Percentiles rank a stretch among this genome's conserved stretches.
These are phyloP conservation scores for Sinopyrophorus schimmeli DNA, from an alignment of 2,888 invertebrate genomes.

Conservation along the genomic window DNA sequence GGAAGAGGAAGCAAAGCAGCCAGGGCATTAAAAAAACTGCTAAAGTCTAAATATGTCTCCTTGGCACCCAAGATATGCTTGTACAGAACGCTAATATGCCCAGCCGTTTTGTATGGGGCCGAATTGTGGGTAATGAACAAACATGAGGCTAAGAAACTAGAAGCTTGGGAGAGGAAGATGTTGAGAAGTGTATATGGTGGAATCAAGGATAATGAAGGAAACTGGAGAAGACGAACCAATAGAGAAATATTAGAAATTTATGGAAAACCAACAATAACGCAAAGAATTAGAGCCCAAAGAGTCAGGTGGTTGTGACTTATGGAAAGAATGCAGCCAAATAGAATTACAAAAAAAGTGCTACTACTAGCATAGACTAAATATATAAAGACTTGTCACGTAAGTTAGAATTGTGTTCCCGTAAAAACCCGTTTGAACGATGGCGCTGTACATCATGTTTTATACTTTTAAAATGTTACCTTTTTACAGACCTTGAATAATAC, in stretches of 20 bases:
- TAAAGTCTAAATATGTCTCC: slow-evolving; percentile 10
- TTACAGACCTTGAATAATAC: too few relatives aligned
- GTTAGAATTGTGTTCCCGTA: too few relatives aligned
- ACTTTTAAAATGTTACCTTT: too few relatives aligned
- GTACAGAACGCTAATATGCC: slow-evolving; percentile 8
- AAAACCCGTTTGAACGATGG: too few relatives aligned
- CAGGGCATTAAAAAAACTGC: too few relatives aligned
- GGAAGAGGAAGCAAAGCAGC: not conserved
- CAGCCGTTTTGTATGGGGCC: slow-evolving; percentile 6
- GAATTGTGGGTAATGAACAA: slow-evolving; percentile 16
- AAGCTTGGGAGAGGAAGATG: slow-evolving; percentile 18
- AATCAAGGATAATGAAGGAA: slow-evolving; percentile 8
- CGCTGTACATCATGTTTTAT: too few relatives aligned
- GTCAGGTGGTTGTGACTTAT: slow-evolving; percentile 11
- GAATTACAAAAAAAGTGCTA: slow-evolving; percentile 3
- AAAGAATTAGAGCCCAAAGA: slow-evolving; percentile 8
- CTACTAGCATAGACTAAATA: too few relatives aligned
- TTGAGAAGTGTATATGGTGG: slow-evolving; percentile 12
- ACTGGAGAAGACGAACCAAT: slow-evolving; percentile 15
- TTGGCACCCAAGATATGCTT: slow-evolving; percentile 10
- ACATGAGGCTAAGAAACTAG: too few relatives aligned
- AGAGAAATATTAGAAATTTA: slow-evolving; percentile 12
- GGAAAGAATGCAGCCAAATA: slow-evolving; percentile 10
- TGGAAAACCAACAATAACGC: slow-evolving; percentile 11
- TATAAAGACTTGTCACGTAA: too few relatives aligned